These are phyloP conservation scores for Enteromius viviparus DNA, from an alignment of 2,797 vertebrate genomes.

Conservation along the genomic window DNA sequence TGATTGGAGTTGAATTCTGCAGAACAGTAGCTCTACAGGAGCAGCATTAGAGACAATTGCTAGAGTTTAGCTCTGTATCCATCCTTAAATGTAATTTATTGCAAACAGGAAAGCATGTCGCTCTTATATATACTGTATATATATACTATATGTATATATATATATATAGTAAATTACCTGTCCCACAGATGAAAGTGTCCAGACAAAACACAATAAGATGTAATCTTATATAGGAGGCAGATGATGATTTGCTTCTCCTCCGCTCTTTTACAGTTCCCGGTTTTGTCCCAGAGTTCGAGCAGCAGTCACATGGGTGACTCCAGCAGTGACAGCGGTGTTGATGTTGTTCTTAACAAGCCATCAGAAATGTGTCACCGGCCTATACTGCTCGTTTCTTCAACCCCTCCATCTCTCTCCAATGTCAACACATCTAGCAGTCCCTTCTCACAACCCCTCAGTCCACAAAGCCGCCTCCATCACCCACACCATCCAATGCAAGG, in stretches of 20 bases:
- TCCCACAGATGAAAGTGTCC: too few species aligned
- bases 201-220: too few species aligned
- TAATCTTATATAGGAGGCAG: too few species aligned
- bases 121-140: not conserved
- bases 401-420: constrained; percentile 69
- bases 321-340: constrained; percentile 78
- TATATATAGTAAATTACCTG: too few species aligned
- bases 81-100: not conserved
- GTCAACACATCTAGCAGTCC: constrained; percentile 62
- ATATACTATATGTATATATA: not conserved
- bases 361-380: constrained; percentile 78
- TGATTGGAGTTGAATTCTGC: not conserved
- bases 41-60: not conserved
- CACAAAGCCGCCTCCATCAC: constrained; percentile 76
- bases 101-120: not conserved
- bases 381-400: constrained; percentile 77
- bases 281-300: constrained; percentile 77
- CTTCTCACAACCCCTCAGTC: constrained; percentile 77
- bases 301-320: constrained; percentile 79
- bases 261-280: constrained; percentile 71
- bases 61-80: not conserved
- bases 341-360: constrained; percentile 75
- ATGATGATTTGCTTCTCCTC: not conserved
- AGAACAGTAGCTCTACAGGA: not conserved
- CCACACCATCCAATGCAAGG: constrained; percentile 69